These are phyloP conservation scores for Petromus typicus DNA, from an alignment of 2,113 vertebrate species.

Conservation along the genomic window DNA sequence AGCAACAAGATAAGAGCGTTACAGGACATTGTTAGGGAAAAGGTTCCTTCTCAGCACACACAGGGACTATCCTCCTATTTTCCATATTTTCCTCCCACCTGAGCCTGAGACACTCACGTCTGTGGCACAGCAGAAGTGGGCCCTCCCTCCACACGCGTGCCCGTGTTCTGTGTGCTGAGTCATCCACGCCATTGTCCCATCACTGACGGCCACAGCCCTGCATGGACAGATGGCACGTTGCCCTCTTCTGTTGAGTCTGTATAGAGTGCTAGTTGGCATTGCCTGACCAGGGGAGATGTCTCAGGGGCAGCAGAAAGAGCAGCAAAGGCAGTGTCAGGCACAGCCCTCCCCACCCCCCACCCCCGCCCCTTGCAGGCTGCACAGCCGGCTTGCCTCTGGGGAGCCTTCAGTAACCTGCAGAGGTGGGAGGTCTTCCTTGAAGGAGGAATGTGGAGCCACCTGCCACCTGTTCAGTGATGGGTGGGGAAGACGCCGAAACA, in stretches of 20 bases:
- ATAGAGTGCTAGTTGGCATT: accelerated
- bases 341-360: no score
- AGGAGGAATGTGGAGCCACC: not conserved
- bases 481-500: no score
- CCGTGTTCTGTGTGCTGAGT: not conserved
- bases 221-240: not conserved
- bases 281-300: not conserved
- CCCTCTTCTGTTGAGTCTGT: accelerated
- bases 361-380: not conserved
- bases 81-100: accelerated
- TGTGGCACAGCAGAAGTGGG: not conserved
- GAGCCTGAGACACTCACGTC: not conserved
- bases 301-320: not conserved
- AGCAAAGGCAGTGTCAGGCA: accelerated
- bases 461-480: not conserved
- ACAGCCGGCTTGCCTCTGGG: not conserved
- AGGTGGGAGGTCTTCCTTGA: not conserved
- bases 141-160: accelerated
- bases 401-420: not conserved
- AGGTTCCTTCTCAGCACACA: accelerated
- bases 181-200: no score
- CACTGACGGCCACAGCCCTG: not conserved
- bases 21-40: not conserved
- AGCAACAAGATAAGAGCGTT: not conserved
- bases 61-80: not conserved